These are phyloP conservation scores for Lepidurus apus DNA, from an alignment of 1,140 invertebrate species.

Conservation along the genomic window DNA sequence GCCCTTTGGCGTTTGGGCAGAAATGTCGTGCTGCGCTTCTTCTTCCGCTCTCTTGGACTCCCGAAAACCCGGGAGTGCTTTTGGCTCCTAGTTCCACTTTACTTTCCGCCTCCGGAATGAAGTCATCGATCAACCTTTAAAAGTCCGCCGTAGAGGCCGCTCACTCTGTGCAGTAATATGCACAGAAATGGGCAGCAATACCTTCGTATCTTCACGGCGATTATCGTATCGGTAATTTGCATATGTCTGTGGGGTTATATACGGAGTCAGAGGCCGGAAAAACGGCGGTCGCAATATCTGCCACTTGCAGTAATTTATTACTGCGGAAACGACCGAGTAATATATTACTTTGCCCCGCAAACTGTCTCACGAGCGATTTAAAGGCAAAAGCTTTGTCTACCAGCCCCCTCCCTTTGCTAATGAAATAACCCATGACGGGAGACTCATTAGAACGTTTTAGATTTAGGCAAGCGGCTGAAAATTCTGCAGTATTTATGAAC, in stretches of 20 bases:
- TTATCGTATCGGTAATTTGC: background rate
- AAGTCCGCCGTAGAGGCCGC: background rate
- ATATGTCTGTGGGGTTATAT: background rate
- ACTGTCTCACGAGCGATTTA: background rate
- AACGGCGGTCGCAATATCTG: background rate
- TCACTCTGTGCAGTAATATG: background rate
- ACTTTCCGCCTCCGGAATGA: background rate
- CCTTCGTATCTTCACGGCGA: background rate
- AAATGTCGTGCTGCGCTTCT: constrained; percentile 8
- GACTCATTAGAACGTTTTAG: background rate
- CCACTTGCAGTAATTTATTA: constrained; percentile 16
- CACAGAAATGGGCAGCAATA: background rate
- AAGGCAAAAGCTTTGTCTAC: background rate
- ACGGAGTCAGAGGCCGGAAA: background rate
- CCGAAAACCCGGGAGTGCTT: background rate
- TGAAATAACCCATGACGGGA: constrained; percentile 13
- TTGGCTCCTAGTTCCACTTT: background rate
- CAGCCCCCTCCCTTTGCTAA: background rate
- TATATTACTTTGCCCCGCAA: background rate
- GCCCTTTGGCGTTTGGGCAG: background rate
- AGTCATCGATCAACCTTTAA: constrained; percentile 17
- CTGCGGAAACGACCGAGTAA: background rate
- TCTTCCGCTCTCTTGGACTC: background rate
- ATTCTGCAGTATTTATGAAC: background rate
- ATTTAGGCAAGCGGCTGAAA: background rate